Evolutionary conservation across 1,140 invertebrate species (phyloP), one percentile per base, ranked within the genome.

Genomic region (Hyposmocoma kahamanoa): DNA sequence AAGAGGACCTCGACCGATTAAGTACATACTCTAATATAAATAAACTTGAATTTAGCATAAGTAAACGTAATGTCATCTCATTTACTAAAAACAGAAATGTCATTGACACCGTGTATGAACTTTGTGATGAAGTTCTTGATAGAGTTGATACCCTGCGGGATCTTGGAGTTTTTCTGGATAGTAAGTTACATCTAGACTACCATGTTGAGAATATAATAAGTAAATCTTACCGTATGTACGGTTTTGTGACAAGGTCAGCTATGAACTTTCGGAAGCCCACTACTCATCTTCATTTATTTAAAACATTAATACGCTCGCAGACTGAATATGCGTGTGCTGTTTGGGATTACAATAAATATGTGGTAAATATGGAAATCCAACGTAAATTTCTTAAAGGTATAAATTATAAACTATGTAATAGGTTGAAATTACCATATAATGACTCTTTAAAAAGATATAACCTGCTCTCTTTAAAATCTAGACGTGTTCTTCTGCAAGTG

Each of bases 321-420:
- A n/a, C 52, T 10, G 49, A 57, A 42, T 57, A 57, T 34, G 54
- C 54, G 13, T 34, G 48, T 8, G 18, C 41, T 2, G 21, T 57
- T 13, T 57, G 54, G 54, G 52, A 48, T 28, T 57, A 52, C 24
- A 28, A 44, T 22, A 48, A 46, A 38, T 57, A 57, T 42, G 26
- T 32, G 10, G 48, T 47, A 17, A 20, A 6, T 1, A 0, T 56
- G 3, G 53, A 56, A 32, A 38, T 55, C 2, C 47, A 55, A 22
- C 34, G 22, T 10, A 55, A 49, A 46, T 48, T 20, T 10, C 41
- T 56, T 34, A 17, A 19, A 9, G 18, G 39, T 51, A 58, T 58
- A 60, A 21, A 54, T 26, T 39, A 19, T n/a, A 18, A 20, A 39
- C n/a, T n/a, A n/a, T 39, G 36, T 19, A 8, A 17, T n/a, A 15